Evolutionary conservation across 1,140 invertebrate species (phyloP), one percentile per base, ranked within the genome.

Genomic region (Trachymyrmex septentrionalis): DNA sequence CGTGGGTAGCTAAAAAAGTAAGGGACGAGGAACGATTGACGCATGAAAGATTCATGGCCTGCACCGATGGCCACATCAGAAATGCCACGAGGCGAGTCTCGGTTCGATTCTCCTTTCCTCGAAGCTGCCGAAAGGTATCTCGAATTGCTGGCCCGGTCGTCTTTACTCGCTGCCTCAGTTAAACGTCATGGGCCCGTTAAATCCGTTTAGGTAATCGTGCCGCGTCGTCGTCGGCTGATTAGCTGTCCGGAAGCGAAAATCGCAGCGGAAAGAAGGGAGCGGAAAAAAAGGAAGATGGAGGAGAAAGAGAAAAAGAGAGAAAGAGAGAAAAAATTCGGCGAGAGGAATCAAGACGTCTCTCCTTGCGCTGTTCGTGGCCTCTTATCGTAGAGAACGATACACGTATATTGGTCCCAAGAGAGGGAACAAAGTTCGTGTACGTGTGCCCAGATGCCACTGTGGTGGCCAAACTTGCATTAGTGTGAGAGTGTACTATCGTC

Each of bases 31-130:
- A 91, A 59, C 90, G 92, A 92, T 92, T 89, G 91, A 88, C 90
- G 87, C 90, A 93, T 93, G 92, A 92, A 93, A 93, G 90, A 93
- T 93, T 93, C 93, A 93, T 93, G 89, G 88, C 88, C 69, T 67
- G 91, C 87, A 91, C 87, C 91, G 86, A 91, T 92, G 89, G 87
- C 88, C 90, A 91, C 86, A 92, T 93, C 91, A 88, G 88, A 92
- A 92, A 89, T 90, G 88, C 91, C 87, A 86, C 85, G 81, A 84
- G 85, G 88, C 85, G 66, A 84, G 87, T 76, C 71, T 57, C 87
- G 71, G 72, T 64, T 88, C 89, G 87, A 89, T 91, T 89, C 85
- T 89, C 85, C 77, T 91, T 91, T 91, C 78, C 89, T 73, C 50
- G 81, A 59, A 85, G 78, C 69, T 77, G 50, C 57, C 85, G 88